Evolutionary conservation across 2,113 vertebrate genomes (phyloP), one percentile per base, ranked within the genome.

Genomic region (Xerus inauris): DNA sequence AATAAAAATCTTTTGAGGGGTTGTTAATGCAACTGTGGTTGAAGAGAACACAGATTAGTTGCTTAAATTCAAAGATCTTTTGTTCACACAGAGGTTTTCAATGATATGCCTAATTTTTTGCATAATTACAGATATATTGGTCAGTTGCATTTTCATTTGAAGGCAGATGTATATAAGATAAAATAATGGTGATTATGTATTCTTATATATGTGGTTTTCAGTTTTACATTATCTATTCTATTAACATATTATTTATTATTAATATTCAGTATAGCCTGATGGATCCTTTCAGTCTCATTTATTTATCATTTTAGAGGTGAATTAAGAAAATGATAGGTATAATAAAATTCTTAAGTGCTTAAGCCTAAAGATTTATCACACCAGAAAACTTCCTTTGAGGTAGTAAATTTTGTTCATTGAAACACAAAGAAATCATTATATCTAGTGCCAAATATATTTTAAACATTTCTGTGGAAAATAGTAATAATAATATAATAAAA

Each of bases 291-390:
- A 72, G 8, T 49, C 77, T 84, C 12, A 83, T 54, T 91, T 51
- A 88, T 84, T 88, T 97, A 67, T 40, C 40, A 77, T 91, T 91
- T 67, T 35, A 73, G 32, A 91, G 13, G 26, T 72, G 47, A 94
- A 83, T 87, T 87, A 77, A 90, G 76, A 82, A 87, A 91, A 83
- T 77, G 62, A 75, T 32, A 62, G 26, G 26, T 16, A 35, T 87
- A 81, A 76, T 90, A 82, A 87, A 79, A 35, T 62, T 80, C 77
- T 92, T 91, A 87, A 72, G 81, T 91, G 49, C 49, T 89, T 96
- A 30, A 82, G 7, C 24, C 13, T 95, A 24, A 65, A 72, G 82
- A 82, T 87, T 80, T 89, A 72, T 92, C 93, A 32, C 87, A 35
- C 32, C 30, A 87, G 76, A 72, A 64, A 77, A 71, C 69, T 83